Conservation (phyloP, 2,888 invertebrate species). For the Penaeus monodon region DNA sequence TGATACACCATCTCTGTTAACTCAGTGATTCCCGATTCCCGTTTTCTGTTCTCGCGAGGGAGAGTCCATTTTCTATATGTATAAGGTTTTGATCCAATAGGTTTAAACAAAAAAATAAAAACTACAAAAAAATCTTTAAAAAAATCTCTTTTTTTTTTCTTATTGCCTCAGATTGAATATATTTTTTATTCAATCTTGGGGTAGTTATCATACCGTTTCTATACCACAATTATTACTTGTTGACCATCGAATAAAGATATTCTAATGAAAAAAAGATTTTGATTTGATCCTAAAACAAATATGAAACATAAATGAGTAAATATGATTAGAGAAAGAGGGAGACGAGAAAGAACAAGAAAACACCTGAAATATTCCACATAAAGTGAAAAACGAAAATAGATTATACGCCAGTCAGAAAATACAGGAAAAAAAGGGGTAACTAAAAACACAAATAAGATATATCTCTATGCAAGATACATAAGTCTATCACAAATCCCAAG, state of each 20-base stretch:
- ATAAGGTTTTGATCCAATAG: conserved; percentile 27
- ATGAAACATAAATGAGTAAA: no score
- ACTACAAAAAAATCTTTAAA: conserved; percentile 2
- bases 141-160: background rate
- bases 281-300: no score
- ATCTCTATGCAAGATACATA: no score
- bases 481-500: no score
- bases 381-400: no score
- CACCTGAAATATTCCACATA: no score
- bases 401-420: no score
- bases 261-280: conserved; percentile 31
- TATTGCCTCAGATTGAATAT: background rate
- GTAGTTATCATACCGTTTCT: conserved; percentile 29
- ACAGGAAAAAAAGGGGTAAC: no score
- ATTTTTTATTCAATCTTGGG: conserved; percentile 31
- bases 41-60: conserved; percentile 12
- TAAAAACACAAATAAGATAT: no score
- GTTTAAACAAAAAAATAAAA: background rate
- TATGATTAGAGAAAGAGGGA: no score
- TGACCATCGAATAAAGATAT: conserved; percentile 50
- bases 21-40: conserved; percentile 10
- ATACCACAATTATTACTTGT: conserved; percentile 47
- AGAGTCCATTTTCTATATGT: conserved; percentile 20
- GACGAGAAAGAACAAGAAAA: no score
- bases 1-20: conserved; percentile 19